Evolutionary conservation across 2,113 vertebrate genomes (phyloP).

Genomic region (Damaliscus lunatus): DNA sequence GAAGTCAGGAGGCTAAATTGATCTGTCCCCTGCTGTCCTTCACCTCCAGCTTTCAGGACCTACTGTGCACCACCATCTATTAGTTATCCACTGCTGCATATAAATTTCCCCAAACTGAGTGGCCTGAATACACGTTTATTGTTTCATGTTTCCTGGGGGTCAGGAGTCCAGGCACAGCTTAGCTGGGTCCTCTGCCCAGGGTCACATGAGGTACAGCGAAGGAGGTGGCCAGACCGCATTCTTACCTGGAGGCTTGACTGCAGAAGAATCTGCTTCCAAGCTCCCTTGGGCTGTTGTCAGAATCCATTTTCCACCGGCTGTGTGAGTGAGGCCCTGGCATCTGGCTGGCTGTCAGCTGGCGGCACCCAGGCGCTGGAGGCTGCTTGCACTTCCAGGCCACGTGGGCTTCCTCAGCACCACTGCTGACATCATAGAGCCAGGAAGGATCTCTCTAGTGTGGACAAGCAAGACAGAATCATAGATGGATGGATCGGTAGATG

Average conservation of each 20-base stretch:
- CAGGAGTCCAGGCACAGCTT: not conserved
- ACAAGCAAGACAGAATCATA: not conserved
- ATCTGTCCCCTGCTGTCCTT: not conserved
- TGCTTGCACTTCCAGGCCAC: rapidly evolving
- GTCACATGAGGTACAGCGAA: rapidly evolving
- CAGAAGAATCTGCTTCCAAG: not conserved
- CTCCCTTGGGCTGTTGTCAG: not conserved
- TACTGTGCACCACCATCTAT: rapidly evolving
- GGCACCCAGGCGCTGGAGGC: not conserved
- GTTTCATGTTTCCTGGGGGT: not conserved
- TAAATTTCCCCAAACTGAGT: not conserved
- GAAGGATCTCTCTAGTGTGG: no score
- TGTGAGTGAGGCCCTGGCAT: not conserved
- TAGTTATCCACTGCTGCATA: not conserved
- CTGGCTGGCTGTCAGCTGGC: not conserved
- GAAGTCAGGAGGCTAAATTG: not conserved
- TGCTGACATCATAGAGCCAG: not conserved
- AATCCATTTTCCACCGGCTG: not conserved
- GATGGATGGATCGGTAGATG: no score
- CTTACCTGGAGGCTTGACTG: not conserved
- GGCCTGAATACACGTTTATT: not conserved
- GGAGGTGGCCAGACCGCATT: rapidly evolving
- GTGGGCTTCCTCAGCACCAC: no score
- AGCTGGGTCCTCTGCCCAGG: not conserved
- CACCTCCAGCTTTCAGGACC: not conserved